Conservation (phyloP, 2,888 invertebrate species). For the Drosophila villosipedis region DNA sequence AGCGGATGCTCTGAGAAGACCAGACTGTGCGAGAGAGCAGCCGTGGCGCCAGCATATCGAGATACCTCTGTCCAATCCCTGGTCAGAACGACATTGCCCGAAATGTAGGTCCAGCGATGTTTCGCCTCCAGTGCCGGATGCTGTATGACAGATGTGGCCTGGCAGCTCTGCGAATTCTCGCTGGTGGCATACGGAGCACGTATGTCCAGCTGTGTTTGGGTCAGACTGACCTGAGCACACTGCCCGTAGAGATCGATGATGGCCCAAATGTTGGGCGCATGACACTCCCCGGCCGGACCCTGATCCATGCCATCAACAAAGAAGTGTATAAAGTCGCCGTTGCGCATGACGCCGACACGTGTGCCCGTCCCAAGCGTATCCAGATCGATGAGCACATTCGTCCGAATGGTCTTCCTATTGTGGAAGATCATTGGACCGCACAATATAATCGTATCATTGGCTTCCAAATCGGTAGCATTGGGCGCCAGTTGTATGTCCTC, state of each 20-base stretch:
- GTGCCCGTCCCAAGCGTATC: slow-evolving; percentile 92
- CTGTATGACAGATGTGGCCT: slow-evolving; percentile 87
- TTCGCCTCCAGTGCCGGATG: slow-evolving; percentile 86
- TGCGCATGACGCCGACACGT: slow-evolving; percentile 94
- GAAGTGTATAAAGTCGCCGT: slow-evolving; percentile 93
- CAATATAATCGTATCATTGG: slow-evolving; percentile 96
- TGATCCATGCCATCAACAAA: slow-evolving; percentile 94
- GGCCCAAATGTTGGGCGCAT: slow-evolving; percentile 93
- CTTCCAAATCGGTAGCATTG: slow-evolving; percentile 95
- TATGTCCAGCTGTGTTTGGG: slow-evolving; percentile 78
- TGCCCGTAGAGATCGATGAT: slow-evolving; percentile 98
- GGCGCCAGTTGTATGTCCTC: slow-evolving; percentile 95
- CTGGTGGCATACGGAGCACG: slow-evolving; percentile 85
- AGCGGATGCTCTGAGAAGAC: slow-evolving; percentile 85
- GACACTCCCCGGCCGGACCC: slow-evolving; percentile 92
- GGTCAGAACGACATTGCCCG: slow-evolving; percentile 84
- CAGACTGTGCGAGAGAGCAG: slow-evolving; percentile 84
- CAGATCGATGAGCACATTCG: slow-evolving; percentile 94
- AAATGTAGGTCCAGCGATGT: slow-evolving; percentile 85
- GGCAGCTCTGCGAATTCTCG: slow-evolving; percentile 87
- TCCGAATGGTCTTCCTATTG: slow-evolving; percentile 92
- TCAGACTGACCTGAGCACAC: slow-evolving; percentile 93
- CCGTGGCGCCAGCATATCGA: slow-evolving; percentile 81
- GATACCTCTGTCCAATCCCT: slow-evolving; percentile 85
- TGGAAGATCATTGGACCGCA: slow-evolving; percentile 97